A percentile compares a stretch with the other conserved stretches of the same genome.
These are phyloP conservation scores for Marasmarcha lunaedactyla DNA, from an alignment of 2,888 invertebrate species.

Conservation along the genomic window DNA sequence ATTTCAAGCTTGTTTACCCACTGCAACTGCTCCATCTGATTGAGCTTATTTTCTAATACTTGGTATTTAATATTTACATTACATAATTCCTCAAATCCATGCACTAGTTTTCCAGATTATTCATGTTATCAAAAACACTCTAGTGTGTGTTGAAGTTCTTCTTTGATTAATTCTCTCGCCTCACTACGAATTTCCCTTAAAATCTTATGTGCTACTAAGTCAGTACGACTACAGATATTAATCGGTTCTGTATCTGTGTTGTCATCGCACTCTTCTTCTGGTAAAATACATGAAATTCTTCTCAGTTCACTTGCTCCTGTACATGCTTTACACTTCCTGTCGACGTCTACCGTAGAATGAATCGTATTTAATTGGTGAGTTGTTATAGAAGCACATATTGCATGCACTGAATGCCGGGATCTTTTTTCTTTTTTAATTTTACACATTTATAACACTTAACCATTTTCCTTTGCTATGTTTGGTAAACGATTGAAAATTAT, in stretches of 20 bases:
- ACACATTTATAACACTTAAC: neutral
- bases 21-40: too few relatives aligned
- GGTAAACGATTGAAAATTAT: too few relatives aligned
- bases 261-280: neutral
- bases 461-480: too few relatives aligned
- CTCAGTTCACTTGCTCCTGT: neutral
- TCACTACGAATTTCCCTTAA: slow-evolving; percentile 2
- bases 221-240: neutral
- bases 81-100: slow-evolving; percentile 7
- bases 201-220: neutral
- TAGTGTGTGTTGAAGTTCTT: slow-evolving; percentile 3
- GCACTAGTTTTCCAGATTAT: slow-evolving; percentile 10
- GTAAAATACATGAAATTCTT: slow-evolving; percentile 1
- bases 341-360: neutral
- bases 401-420: slow-evolving; percentile 1
- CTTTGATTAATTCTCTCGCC: neutral
- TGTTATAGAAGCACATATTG: neutral
- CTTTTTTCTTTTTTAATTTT: neutral
- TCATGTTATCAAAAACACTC: slow-evolving; percentile 7
- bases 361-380: slow-evolving; percentile 1
- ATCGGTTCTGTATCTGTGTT: neutral
- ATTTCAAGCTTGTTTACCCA: slow-evolving; percentile 6
- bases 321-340: slow-evolving; percentile 4
- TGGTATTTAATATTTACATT: slow-evolving; percentile 9
- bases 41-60: slow-evolving; percentile 11